phyloP scores from a whole-genome alignment of 2,113 vertebrate genomes.

The Sciurus niger region DNA sequence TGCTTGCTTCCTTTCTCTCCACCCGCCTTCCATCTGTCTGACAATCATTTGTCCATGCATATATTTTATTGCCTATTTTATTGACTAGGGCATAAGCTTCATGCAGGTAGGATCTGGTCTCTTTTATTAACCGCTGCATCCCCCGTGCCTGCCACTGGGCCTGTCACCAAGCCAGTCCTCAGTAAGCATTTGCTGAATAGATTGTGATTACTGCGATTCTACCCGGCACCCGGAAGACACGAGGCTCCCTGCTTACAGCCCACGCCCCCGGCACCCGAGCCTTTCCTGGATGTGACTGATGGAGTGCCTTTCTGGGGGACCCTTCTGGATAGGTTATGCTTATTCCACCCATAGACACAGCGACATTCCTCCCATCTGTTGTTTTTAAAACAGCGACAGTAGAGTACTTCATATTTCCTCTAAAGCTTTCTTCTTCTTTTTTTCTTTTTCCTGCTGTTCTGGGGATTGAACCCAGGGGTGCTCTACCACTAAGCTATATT shows the following conservation, averaged over 20 bases:
- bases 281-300: not conserved
- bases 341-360: not conserved
- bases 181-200: fast-evolving
- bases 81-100: not conserved
- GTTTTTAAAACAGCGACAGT: not conserved
- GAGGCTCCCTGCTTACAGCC: not conserved
- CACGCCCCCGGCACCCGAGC: fast-evolving
- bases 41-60: not conserved
- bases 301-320: fast-evolving
- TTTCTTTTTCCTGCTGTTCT: not conserved
- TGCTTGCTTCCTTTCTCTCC: not conserved
- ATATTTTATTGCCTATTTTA: not conserved
- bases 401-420: not conserved
- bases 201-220: fast-evolving
- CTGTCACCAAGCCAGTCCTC: not conserved
- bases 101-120: not conserved
- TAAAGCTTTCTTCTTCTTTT: not conserved
- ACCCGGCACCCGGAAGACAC: not conserved
- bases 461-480: not conserved
- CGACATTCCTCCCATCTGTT: not conserved
- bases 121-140: not conserved
- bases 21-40: not conserved
- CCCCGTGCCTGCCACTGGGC: not conserved
- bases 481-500: not conserved
- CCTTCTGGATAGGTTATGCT: not conserved